Evolutionary conservation across 1,140 invertebrate species (phyloP).

Genomic region (Saccostrea cuccullata): DNA sequence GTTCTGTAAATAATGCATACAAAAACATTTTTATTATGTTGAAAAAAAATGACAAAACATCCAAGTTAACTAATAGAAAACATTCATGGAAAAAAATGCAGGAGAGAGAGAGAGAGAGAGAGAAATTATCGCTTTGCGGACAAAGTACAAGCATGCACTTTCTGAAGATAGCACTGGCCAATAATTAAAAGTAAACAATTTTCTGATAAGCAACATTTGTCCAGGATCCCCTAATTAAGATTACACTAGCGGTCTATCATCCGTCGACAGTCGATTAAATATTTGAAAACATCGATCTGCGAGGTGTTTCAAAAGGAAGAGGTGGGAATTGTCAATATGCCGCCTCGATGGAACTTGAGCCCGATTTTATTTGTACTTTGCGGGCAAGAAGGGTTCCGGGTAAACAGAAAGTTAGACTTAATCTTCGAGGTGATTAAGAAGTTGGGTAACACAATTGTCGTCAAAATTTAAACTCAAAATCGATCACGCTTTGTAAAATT

Average conservation of each 20-base stretch:
- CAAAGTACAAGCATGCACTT: slow-evolving; percentile 2
- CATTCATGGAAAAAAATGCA: not conserved
- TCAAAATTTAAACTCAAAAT: too few species aligned
- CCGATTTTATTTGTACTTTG: too few species aligned
- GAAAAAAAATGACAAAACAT: too few species aligned
- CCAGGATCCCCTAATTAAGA: slow-evolving; percentile 20
- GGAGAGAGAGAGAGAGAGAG: slow-evolving; percentile 28
- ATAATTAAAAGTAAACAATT: slow-evolving; percentile 33
- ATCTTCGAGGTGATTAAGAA: too few species aligned
- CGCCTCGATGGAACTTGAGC: too few species aligned
- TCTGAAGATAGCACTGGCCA: not conserved
- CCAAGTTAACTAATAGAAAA: too few species aligned
- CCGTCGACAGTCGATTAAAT: slow-evolving; percentile 30
- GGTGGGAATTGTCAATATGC: not conserved
- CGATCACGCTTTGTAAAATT: too few species aligned
- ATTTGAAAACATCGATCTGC: slow-evolving; percentile 24
- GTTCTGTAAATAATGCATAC: too few species aligned
- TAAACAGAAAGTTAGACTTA: too few species aligned
- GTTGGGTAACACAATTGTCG: too few species aligned
- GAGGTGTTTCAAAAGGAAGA: slow-evolving; percentile 10
- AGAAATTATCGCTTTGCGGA: not conserved
- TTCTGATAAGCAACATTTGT: slow-evolving; percentile 11
- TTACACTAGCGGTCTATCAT: not conserved
- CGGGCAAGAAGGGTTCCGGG: too few species aligned
- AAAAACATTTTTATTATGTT: too few species aligned